Base-by-base conservation (phyloP, 2,888 invertebrate genomes). In the Drosophila trichaetosa region DNA sequence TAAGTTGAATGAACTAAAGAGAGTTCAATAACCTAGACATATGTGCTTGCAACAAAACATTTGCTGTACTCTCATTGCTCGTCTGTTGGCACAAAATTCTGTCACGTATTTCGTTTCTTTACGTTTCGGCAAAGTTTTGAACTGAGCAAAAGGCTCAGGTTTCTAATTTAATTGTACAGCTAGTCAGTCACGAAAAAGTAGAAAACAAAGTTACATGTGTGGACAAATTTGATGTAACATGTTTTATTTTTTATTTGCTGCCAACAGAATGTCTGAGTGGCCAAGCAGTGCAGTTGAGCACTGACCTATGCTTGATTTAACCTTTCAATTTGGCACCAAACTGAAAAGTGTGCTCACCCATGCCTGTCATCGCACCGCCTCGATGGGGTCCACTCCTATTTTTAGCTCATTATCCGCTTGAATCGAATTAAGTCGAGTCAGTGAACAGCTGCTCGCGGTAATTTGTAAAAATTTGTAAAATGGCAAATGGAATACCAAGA, bases 111-210 rank as follows among this genome's bases (percentile, higher is more conserved):
- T 79, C 58, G 69, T 79, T 87, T 75, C 67, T 71, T 68, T 76
- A 72, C 75, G 73, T 65, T 72, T 63, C 63, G 73, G 56, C 60
- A 61, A 86, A 86, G 73, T 77, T 88, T 71, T 54, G 33, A 57
- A 29, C 66, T 57, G 67, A 56, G 51, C 51, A 57, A 51, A 60
- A 67, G 68, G 79, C 73, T 78, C 73, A 73, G 85, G 73, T 86
- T 89, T 89, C 80, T 82, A 87, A 86, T 86, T 87, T 75, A 89
- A 87, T 89, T 86, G 85, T 66, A 79, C 68, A 58, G 62, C 61
- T 64, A 53, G 66, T 60, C 70, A 60, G 66, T 61, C 68, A 53
- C 60, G 52, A 21, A 34, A 52, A 27, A 65, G 52, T 49, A 27
- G 18, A 60, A 51, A 52, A 31, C 48, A 27, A 65, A 29, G 51